Percentiles rank a stretch among this genome's conserved stretches.
phyloP scores from a whole-genome alignment of 2,113 vertebrate species.

The Nerophis ophidion region DNA sequence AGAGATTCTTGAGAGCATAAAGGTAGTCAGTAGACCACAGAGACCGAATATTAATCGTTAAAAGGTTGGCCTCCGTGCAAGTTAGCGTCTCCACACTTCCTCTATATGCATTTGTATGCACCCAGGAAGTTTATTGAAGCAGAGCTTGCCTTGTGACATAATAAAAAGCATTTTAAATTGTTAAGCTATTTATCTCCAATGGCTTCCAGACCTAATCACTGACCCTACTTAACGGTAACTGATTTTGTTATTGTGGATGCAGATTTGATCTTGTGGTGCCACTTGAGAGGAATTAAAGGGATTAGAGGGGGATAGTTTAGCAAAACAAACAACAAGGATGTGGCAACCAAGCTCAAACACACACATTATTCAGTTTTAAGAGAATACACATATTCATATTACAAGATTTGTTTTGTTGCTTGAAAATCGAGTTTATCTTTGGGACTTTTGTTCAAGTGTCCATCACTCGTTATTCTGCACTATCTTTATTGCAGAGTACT shows the following conservation, averaged over 20 bases:
- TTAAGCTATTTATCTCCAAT: conserved; percentile 41
- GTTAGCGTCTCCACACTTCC: conserved; percentile 11
- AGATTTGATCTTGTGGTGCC: conserved; percentile 47
- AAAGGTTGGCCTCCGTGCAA: conserved; percentile 27
- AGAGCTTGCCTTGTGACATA: conserved; percentile 29
- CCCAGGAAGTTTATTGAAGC: conserved; percentile 29
- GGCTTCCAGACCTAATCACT: conserved; percentile 47
- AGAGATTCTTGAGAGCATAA: conserved; percentile 49
- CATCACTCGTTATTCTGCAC: neutral
- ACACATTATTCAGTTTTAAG: conserved; percentile 7
- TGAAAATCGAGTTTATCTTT: neutral
- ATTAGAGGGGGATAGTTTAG: conserved; percentile 32
- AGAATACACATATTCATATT: conserved; percentile 14
- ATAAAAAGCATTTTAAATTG: conserved; percentile 35
- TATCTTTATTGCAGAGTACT: neutral
- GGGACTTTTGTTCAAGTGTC: neutral
- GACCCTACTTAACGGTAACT: conserved; percentile 48
- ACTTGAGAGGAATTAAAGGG: conserved; percentile 45
- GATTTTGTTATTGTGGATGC: conserved; percentile 52
- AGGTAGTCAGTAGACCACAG: conserved; percentile 54
- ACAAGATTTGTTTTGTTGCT: conserved; percentile 6
- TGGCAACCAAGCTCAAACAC: conserved; percentile 23
- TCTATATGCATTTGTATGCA: conserved; percentile 35
- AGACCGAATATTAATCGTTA: conserved; percentile 53
- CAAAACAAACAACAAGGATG: conserved; percentile 33